Evolutionary conservation across 2,797 vertebrate species (phyloP), one percentile per base, ranked within the genome.

Genomic region (Sylvilagus floridanus): DNA sequence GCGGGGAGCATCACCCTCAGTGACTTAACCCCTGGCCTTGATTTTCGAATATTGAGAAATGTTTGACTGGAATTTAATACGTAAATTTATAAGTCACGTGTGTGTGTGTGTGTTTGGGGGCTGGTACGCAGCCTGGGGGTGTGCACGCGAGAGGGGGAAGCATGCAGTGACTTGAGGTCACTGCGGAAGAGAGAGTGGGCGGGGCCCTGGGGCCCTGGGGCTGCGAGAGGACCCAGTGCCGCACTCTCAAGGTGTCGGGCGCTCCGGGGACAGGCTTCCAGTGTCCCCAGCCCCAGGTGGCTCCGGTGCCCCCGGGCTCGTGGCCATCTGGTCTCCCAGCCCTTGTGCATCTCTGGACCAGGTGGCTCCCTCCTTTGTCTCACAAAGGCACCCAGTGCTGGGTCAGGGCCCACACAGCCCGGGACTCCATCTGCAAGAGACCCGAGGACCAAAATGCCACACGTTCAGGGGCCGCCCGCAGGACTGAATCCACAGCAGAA

Each of bases 261-360:
- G 22, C 16, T 14, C 12, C 0, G 54, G n/a, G 28, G 60, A 86
- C 75, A 30, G 1, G 37, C 26, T 50, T 57, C 42, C 28, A 17
- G 26, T 24, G 13, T 63, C 88, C 62, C 30, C 11, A 16, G 72
- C n/a, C 24, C 17, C 65, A 1, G 65, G 57, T 19, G 57, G 17
- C 50, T 62, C 19, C 30, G 16, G 14, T 0, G 0, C 0, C 28
- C 65, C 62, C 81, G 3, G 22, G 19, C 35, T 63, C 26, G 1
- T 14, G 32, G 63, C 32, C 1, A 1, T 24, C 78, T 32, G 19
- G 28, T 35, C 32, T 65, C 24, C 65, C 6, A 11, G 60, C 28
- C 37, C 7, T 26, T 60, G 17, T 17, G 63, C n/a, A 10, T 28
- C 68, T 52, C 37, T 47, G 10, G 10, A 3, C 76, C 69, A 86